Evolutionary conservation across 2,113 vertebrate genomes (phyloP), one percentile per base, ranked within the genome.

Genomic region (Heterotilapia buettikoferi): DNA sequence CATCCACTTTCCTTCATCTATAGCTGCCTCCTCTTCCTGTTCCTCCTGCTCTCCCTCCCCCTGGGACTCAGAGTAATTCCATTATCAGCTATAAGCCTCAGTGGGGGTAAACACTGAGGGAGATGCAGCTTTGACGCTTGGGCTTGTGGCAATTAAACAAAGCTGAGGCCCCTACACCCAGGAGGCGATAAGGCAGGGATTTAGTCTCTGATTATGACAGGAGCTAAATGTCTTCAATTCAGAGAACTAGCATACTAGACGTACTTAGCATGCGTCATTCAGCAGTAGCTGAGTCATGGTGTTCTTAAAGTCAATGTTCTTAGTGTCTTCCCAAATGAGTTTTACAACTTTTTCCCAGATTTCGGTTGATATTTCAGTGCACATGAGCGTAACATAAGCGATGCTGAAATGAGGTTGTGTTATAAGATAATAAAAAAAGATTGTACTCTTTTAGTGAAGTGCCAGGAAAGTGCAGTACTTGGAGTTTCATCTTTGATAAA

Each of bases 61-160:
- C 71, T 82, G 88, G 91, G 93, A 96, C 91, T 93, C 89, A 89
- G 88, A 95, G 92, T 95, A 96, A 96, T 96, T 96, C 94, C 94
- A 95, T 96, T 96, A 96, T 95, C 95, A 94, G 92, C 93, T 92
- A 85, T 94, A 93, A 94, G 94, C 92, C 93, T 90, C 89, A 79
- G 90, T 86, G 86, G 94, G 90, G 90, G 93, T 94, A 93, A 94
- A 96, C 91, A 95, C 93, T 84, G 90, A 92, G 92, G 90, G 86
- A 93, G 90, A 95, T 86, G 92, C 92, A 90, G 94, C 91, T 92
- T 91, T 92, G 94, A 93, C 90, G 86, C 71, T 80, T 91, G 21
- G 80, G 87, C 92, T 93, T 90, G 68, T 89, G 90, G 94, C 95
- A 96, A 95, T 96, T 95, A 96, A 95, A 94, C 93, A 93, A 94